phyloP scores from a whole-genome alignment of 2,113 vertebrate genomes.

The Desmodus rotundus region DNA sequence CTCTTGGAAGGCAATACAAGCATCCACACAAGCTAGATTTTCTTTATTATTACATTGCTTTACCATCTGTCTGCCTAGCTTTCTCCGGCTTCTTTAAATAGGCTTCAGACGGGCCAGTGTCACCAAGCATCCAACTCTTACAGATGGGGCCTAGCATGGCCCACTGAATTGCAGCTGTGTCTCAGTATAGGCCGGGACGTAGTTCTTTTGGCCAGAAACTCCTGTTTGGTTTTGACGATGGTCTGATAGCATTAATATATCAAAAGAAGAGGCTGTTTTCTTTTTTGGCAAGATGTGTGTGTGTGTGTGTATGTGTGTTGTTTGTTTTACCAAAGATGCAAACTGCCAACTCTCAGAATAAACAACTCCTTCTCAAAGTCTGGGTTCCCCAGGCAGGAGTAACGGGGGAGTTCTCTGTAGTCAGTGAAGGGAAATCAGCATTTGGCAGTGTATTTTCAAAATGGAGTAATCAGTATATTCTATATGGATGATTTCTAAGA shows the following conservation, averaged over 20 bases:
- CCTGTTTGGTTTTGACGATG: slow-evolving; percentile 42
- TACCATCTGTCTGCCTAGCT: slow-evolving; percentile 69
- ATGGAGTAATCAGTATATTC: slow-evolving; percentile 29
- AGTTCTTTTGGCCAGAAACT: slow-evolving; percentile 30
- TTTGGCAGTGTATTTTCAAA: slow-evolving; percentile 44
- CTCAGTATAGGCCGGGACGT: slow-evolving; percentile 16
- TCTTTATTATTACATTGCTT: slow-evolving; percentile 56
- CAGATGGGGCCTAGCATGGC: slow-evolving; percentile 66
- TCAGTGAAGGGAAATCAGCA: slow-evolving; percentile 15
- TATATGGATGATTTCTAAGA: slow-evolving; percentile 37
- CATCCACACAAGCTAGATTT: slow-evolving; percentile 56
- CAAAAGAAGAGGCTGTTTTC: not conserved
- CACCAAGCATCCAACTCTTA: slow-evolving; percentile 59
- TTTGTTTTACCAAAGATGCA: not conserved
- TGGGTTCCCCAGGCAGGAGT: not conserved
- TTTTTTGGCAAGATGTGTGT: not conserved
- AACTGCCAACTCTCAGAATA: slow-evolving; percentile 24
- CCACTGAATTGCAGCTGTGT: slow-evolving; percentile 69
- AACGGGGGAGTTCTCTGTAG: slow-evolving; percentile 7
- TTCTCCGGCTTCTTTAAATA: slow-evolving; percentile 57
- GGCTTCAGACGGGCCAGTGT: slow-evolving; percentile 56
- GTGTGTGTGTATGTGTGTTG: not conserved
- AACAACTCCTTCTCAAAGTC: not conserved
- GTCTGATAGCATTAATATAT: slow-evolving; percentile 18
- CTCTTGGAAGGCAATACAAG: slow-evolving; percentile 60